Evolutionary conservation across 2,797 vertebrate genomes (phyloP).

Genomic region (Neoniphon sammara): DNA sequence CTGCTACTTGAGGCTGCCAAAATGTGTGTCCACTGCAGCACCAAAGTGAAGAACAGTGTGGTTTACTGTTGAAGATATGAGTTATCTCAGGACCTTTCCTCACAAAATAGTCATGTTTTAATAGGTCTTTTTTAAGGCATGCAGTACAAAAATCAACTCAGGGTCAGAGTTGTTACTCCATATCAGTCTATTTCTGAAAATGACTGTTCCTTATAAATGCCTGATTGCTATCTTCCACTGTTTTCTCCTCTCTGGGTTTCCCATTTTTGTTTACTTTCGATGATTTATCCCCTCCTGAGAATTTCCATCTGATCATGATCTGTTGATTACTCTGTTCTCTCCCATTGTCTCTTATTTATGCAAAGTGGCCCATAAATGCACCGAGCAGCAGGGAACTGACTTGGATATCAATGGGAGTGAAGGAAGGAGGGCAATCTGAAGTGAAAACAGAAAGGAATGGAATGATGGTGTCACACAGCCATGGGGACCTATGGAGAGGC

Average conservation of each 20-base stretch:
- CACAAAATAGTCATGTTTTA: no score
- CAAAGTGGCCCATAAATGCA: constrained; percentile 20
- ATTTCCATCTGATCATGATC: constrained; percentile 46
- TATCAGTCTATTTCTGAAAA: no score
- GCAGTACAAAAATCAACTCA: no score
- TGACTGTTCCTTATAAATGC: neutral
- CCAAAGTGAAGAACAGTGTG: neutral
- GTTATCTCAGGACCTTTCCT: neutral
- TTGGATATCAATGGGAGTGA: constrained; percentile 3
- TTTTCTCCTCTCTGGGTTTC: constrained; percentile 15
- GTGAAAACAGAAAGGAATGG: constrained; percentile 32
- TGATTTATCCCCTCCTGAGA: constrained; percentile 23
- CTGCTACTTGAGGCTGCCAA: no score
- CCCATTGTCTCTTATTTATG: constrained; percentile 20
- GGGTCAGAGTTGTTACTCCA: no score
- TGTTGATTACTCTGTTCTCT: constrained; percentile 29
- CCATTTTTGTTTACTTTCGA: constrained; percentile 21
- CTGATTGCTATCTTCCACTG: constrained; percentile 22
- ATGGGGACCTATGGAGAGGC: constrained; percentile 16
- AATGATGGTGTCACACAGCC: constrained; percentile 45
- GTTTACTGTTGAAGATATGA: neutral
- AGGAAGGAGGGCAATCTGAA: constrained; percentile 19
- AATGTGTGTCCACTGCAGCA: no score
- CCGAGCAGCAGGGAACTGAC: constrained; percentile 16
- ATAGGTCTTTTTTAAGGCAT: neutral